phyloP scores from a whole-genome alignment of 2,888 invertebrate species.

The Coleophora flavipennella region DNA sequence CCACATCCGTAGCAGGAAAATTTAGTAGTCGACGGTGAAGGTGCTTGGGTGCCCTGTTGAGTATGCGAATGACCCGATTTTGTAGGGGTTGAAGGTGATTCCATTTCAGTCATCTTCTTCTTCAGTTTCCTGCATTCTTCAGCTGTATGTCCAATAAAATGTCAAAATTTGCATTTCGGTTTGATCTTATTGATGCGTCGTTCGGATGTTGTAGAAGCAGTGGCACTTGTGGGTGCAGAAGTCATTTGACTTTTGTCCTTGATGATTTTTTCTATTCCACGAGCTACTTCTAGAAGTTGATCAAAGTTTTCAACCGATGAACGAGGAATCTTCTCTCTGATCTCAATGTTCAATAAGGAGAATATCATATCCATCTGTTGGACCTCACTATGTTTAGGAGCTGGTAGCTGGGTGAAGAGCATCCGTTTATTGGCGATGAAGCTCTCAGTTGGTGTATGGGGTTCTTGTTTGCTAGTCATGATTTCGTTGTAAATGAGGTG shows the following conservation, averaged over 20 bases:
- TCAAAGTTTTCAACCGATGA: background rate
- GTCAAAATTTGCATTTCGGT: background rate
- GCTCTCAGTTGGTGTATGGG: conserved; percentile 1
- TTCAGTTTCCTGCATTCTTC: background rate
- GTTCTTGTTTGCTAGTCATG: conserved; percentile 2
- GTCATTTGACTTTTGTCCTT: background rate
- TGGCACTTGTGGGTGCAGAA: background rate
- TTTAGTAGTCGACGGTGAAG: conserved; percentile 6
- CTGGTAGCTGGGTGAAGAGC: background rate
- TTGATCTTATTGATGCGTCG: background rate
- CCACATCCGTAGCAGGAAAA: conserved; percentile 13
- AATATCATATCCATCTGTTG: background rate
- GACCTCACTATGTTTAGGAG: background rate
- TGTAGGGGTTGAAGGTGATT: background rate
- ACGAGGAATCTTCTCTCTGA: background rate
- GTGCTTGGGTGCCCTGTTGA: conserved; percentile 3
- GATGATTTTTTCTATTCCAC: background rate
- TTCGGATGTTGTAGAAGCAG: background rate
- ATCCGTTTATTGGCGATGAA: conserved; percentile 5
- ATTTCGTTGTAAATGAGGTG: conserved; percentile 11
- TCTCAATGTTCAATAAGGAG: background rate
- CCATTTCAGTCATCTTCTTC: background rate
- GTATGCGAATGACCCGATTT: no score
- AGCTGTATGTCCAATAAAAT: background rate
- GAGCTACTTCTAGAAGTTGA: background rate